Evolutionary conservation across 2,888 invertebrate species (phyloP).

Genomic region (Listrodromus nycthemerus): DNA sequence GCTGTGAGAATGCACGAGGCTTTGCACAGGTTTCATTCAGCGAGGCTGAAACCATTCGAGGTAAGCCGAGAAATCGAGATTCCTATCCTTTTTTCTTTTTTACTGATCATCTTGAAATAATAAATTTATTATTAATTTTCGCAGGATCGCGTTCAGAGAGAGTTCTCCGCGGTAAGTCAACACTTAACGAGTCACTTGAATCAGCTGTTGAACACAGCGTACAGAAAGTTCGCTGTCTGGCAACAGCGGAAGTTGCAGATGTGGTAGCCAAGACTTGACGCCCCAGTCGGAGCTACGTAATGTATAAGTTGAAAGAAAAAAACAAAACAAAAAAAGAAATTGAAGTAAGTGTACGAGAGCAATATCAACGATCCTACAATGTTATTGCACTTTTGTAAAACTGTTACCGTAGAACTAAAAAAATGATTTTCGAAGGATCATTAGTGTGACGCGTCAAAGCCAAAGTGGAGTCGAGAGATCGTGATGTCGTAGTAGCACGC

Average conservation of each 20-base stretch:
- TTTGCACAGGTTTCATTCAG: slow-evolving; percentile 93
- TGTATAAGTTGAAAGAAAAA: slow-evolving; percentile 40
- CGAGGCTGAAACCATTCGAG: slow-evolving; percentile 94
- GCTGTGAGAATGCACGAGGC: slow-evolving; percentile 96
- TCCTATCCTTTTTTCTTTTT: slow-evolving; percentile 5
- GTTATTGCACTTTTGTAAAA: slow-evolving; percentile 75
- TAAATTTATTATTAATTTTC: slow-evolving; percentile 40
- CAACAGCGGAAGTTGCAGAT: slow-evolving; percentile 88
- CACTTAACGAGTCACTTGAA: slow-evolving; percentile 94
- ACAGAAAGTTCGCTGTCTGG: slow-evolving; percentile 94
- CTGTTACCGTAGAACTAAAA: slow-evolving; percentile 72
- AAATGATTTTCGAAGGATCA: slow-evolving; percentile 62
- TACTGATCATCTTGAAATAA: background rate
- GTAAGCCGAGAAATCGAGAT: slow-evolving; percentile 83
- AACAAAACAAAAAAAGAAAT: slow-evolving; percentile 45
- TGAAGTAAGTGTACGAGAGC: slow-evolving; percentile 70
- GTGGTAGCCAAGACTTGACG: slow-evolving; percentile 79
- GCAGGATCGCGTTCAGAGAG: slow-evolving; percentile 92
- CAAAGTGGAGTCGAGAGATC: slow-evolving; percentile 58
- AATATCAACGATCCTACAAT: slow-evolving; percentile 75
- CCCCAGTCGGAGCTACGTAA: slow-evolving; percentile 68
- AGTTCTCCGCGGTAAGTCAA: slow-evolving; percentile 92
- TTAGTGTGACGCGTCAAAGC: slow-evolving; percentile 65
- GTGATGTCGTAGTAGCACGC: background rate
- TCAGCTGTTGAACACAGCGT: slow-evolving; percentile 93